These are phyloP conservation scores for Myotis pilosus DNA, from an alignment of 2,797 vertebrate species.

Conservation along the genomic window DNA sequence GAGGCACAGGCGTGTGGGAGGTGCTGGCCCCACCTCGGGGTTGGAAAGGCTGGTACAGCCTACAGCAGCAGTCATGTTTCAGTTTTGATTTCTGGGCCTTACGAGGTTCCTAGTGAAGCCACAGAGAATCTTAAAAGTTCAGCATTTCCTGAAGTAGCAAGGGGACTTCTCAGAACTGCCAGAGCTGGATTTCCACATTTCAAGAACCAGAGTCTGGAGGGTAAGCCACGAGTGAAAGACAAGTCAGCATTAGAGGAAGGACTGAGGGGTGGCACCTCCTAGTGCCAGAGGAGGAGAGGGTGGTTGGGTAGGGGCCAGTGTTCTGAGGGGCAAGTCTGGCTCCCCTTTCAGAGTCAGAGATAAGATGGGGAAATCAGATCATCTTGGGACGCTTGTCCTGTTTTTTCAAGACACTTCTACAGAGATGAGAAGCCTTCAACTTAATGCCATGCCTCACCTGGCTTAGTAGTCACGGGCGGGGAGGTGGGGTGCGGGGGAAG, in stretches of 20 bases:
- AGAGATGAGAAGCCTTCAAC: not conserved
- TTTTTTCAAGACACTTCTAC: not conserved
- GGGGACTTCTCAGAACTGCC: not conserved
- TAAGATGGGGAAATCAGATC: not conserved
- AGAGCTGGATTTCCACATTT: not conserved
- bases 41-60: not conserved
- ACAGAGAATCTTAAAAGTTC: not conserved
- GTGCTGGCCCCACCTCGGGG: too few species aligned
- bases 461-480: not conserved
- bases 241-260: not conserved
- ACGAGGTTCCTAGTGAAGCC: not conserved
- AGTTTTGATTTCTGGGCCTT: not conserved
- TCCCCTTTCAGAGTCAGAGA: not conserved
- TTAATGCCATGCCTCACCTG: not conserved
- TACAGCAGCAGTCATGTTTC: not conserved
- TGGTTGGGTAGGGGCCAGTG: accelerated
- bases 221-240: not conserved
- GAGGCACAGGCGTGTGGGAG: not conserved
- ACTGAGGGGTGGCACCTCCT: not conserved
- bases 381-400: not conserved
- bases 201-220: not conserved
- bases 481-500: accelerated
- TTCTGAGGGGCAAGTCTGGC: not conserved
- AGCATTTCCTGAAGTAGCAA: slow-evolving; percentile 31
- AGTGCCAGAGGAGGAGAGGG: not conserved